Percentiles rank a stretch among this genome's conserved stretches.
Evolutionary conservation across 2,888 invertebrate species (phyloP).

Genomic region (Clivina fossor): DNA sequence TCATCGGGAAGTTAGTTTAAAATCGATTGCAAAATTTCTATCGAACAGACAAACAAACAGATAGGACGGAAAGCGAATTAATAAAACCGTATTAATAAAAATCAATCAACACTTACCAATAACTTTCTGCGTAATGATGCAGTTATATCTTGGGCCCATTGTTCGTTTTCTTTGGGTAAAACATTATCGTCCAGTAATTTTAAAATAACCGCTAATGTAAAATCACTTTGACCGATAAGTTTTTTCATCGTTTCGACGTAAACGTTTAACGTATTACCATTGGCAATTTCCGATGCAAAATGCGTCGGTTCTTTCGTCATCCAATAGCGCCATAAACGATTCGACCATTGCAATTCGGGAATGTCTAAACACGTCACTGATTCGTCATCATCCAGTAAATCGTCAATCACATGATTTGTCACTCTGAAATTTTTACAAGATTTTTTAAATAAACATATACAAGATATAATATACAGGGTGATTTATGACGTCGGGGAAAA

Average conservation of each 20-base stretch:
- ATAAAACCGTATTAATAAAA: no score
- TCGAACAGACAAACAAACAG: no score
- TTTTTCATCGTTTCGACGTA: constrained; percentile 62
- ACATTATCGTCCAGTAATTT: constrained; percentile 66
- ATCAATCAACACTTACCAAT: constrained; percentile 55
- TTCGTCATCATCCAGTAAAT: constrained; percentile 42
- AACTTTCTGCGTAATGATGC: constrained; percentile 62
- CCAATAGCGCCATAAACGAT: constrained; percentile 73
- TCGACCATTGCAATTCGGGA: constrained; percentile 59
- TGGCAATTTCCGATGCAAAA: constrained; percentile 66
- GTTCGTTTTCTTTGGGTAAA: constrained; percentile 64
- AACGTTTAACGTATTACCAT: constrained; percentile 60
- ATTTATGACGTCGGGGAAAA: no score
- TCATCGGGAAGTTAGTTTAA: no score
- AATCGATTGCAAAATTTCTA: no score
- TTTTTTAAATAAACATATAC: constrained; percentile 42
- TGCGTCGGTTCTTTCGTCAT: constrained; percentile 67
- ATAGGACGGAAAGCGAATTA: no score
- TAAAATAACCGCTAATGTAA: constrained; percentile 67
- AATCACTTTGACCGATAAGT: constrained; percentile 63
- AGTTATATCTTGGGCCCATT: constrained; percentile 66
- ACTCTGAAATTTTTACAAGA: constrained; percentile 51
- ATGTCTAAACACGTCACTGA: constrained; percentile 44
- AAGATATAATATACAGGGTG: constrained; percentile 38
- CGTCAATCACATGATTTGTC: constrained; percentile 52